phyloP scores from a whole-genome alignment of 2,797 vertebrate species.

The Vipera ursinii region DNA sequence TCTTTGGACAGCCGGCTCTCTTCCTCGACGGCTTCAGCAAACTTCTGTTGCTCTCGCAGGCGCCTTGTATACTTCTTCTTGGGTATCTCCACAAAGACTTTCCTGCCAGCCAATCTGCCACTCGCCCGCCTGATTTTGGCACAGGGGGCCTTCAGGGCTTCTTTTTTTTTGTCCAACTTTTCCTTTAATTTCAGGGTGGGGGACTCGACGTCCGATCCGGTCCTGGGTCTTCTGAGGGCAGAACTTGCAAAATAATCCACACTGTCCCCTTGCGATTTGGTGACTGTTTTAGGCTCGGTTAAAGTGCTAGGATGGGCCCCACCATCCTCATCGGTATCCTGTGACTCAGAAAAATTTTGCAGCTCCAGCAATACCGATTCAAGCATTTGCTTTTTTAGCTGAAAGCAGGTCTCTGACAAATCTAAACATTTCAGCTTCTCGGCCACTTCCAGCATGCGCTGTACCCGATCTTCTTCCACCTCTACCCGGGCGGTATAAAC shows the following conservation, averaged over 20 bases:
- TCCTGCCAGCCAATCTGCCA: conserved; percentile 74
- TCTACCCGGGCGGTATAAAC: conserved; percentile 87
- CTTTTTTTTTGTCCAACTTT: conserved; percentile 69
- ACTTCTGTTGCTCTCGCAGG: conserved; percentile 70
- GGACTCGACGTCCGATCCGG: background rate
- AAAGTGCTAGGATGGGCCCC: background rate
- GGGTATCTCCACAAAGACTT: conserved; percentile 77
- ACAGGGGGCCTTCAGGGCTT: conserved; percentile 59
- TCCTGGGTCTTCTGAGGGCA: background rate
- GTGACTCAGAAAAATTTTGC: conserved; percentile 74
- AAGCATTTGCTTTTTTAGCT: conserved; percentile 77
- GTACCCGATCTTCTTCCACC: conserved; percentile 79
- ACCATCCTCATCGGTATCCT: conserved; percentile 58
- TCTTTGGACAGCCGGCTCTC: conserved; percentile 19
- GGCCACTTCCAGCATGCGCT: conserved; percentile 79
- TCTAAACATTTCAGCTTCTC: conserved; percentile 85
- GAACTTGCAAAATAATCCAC: background rate
- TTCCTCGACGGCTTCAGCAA: conserved; percentile 21
- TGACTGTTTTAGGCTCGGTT: conserved; percentile 18
- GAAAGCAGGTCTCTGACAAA: conserved; percentile 82
- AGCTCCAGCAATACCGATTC: conserved; percentile 77
- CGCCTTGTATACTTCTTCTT: conserved; percentile 76
- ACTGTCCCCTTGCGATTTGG: background rate
- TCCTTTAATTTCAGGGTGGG: conserved; percentile 44
- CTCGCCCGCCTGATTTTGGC: conserved; percentile 75